Conservation (phyloP, 2,113 vertebrate species). For the Scomber scombrus region DNA sequence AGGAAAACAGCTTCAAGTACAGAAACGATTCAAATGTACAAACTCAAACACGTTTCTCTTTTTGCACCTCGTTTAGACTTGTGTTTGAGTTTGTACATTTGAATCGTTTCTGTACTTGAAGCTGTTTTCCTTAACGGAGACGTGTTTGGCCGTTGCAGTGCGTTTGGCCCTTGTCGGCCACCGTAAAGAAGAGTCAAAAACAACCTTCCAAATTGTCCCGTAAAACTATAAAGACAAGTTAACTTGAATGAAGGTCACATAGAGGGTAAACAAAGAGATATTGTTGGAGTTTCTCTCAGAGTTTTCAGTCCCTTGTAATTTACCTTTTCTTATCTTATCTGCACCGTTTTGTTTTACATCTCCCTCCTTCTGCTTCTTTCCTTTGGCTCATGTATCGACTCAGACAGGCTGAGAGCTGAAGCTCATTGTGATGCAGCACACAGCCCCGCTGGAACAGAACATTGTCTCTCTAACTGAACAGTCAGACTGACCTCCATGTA, state of each 20-base stretch:
- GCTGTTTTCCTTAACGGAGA: no score
- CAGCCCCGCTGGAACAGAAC: conserved; percentile 9
- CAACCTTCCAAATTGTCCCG: neutral
- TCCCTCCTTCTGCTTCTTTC: conserved; percentile 19
- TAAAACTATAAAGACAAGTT: neutral
- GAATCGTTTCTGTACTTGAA: no score
- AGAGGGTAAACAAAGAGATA: conserved; percentile 7
- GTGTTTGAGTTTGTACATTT: no score
- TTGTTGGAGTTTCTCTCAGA: neutral
- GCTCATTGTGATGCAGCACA: conserved; percentile 59
- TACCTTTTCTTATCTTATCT: conserved; percentile 1
- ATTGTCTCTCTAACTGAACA: conserved; percentile 3
- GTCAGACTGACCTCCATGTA: conserved; percentile 41
- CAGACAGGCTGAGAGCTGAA: conserved; percentile 17
- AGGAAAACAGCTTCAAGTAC: no score
- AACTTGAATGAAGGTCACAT: conserved; percentile 5
- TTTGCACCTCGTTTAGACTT: no score
- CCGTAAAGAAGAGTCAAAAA: neutral
- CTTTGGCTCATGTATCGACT: conserved; percentile 26
- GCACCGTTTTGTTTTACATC: neutral
- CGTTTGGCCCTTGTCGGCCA: no score
- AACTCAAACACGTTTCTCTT: no score
- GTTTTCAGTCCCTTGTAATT: conserved; percentile 3
- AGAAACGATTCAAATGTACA: no score
- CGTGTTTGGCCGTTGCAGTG: no score